phyloP scores from a whole-genome alignment of 2,113 vertebrate genomes.

The Bubo bubo region DNA sequence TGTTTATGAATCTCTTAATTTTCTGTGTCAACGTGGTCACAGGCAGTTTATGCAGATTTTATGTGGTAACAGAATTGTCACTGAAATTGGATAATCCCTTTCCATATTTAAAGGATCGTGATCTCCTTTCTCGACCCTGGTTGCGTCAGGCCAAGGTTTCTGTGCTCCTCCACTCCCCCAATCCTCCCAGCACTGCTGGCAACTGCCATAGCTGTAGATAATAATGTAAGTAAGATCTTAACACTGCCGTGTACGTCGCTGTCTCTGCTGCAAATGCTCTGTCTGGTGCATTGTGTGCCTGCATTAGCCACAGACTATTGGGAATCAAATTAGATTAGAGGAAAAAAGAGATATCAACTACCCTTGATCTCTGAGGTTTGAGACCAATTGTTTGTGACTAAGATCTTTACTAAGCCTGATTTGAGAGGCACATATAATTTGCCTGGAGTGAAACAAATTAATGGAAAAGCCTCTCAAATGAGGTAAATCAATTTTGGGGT shows the following conservation, averaged over 20 bases:
- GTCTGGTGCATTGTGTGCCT: conserved; percentile 37
- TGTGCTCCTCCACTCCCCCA: neutral
- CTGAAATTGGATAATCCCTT: conserved; percentile 16
- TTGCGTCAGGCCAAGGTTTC: neutral
- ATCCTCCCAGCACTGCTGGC: conserved; percentile 1
- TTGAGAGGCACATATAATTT: conserved; percentile 63
- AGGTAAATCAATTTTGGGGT: conserved; percentile 61
- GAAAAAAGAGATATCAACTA: conserved; percentile 63
- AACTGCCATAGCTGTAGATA: neutral
- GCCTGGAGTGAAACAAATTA: conserved; percentile 69
- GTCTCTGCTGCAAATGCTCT: conserved; percentile 25
- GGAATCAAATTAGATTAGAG: conserved; percentile 68
- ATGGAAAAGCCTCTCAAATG: conserved; percentile 68
- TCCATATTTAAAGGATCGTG: neutral
- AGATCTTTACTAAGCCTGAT: conserved; percentile 61
- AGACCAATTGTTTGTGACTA: conserved; percentile 67
- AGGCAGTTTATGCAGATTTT: conserved; percentile 27
- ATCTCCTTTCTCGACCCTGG: neutral
- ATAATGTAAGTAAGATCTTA: conserved; percentile 38
- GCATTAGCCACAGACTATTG: conserved; percentile 63
- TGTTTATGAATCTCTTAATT: neutral
- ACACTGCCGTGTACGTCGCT: neutral
- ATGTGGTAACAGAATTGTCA: neutral
- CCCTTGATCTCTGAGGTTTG: conserved; percentile 65
- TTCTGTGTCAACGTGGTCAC: neutral